Evolutionary conservation across 2,113 vertebrate genomes (phyloP).

Genomic region (Pyxicephalus adspersus): DNA sequence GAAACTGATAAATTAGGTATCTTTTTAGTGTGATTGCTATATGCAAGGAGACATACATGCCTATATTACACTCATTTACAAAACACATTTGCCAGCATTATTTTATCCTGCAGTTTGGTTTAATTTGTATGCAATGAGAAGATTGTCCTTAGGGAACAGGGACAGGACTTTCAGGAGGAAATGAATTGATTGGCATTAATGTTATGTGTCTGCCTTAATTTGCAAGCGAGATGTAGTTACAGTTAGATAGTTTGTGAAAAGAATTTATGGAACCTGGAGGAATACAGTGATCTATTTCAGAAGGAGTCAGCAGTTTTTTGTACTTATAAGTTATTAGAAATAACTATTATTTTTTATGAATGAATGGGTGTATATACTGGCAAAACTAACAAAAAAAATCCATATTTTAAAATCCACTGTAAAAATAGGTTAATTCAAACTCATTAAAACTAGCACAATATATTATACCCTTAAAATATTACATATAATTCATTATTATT

Average conservation of each 20-base stretch:
- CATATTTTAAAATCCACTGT: too few species aligned
- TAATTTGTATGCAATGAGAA: constrained; percentile 11
- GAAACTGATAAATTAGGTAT: too few species aligned
- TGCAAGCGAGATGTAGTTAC: constrained; percentile 18
- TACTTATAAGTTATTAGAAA: background rate
- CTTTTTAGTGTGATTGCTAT: too few species aligned
- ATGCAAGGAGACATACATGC: too few species aligned
- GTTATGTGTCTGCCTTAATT: constrained; percentile 26
- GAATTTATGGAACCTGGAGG: background rate
- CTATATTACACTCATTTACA: too few species aligned
- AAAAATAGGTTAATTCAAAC: too few species aligned
- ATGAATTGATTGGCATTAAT: constrained; percentile 27
- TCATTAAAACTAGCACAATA: too few species aligned
- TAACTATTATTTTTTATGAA: background rate
- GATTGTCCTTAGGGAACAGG: constrained; percentile 9
- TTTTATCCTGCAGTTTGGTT: background rate
- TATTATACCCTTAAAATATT: too few species aligned
- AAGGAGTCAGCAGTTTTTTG: background rate
- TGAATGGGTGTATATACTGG: too few species aligned
- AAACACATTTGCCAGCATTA: constrained; percentile 7
- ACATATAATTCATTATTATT: too few species aligned
- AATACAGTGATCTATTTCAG: background rate
- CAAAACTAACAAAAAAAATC: too few species aligned
- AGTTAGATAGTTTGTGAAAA: background rate
- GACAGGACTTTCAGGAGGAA: constrained; percentile 18